A percentile compares a stretch with the other conserved stretches of the same genome.
Evolutionary conservation across 1,140 invertebrate species (phyloP).

Genomic region (Eubasilissa regina): DNA sequence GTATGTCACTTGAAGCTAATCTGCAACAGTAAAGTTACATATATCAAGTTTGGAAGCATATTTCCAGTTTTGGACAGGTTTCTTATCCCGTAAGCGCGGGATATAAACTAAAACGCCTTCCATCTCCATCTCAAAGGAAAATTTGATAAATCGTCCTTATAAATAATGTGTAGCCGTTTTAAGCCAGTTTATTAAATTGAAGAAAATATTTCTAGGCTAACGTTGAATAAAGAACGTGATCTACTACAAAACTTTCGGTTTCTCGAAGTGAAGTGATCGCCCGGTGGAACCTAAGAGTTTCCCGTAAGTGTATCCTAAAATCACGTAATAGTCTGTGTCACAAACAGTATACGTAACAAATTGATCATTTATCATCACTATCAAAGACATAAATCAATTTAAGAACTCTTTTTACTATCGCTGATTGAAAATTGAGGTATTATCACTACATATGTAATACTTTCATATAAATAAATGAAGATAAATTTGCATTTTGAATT

Average conservation of each 20-base stretch:
- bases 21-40: too few species aligned
- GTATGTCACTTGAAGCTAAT: too few species aligned
- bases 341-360: not conserved
- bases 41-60: too few species aligned
- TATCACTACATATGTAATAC: too few species aligned
- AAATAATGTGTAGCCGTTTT: conserved; percentile 10
- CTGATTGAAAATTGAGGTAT: too few species aligned
- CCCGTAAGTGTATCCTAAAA: not conserved
- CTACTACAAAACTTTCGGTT: conserved; percentile 22
- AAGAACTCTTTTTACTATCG: too few species aligned
- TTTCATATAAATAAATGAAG: too few species aligned
- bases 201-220: not conserved
- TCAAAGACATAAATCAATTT: too few species aligned
- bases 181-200: not conserved
- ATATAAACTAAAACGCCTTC: conserved; percentile 11
- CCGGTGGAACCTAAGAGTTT: conserved; percentile 6
- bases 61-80: not conserved
- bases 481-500: too few species aligned
- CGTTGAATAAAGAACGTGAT: not conserved
- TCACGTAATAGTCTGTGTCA: conserved; percentile 14
- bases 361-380: conserved; percentile 1
- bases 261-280: conserved; percentile 17
- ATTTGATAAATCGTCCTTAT: conserved; percentile 22
- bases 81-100: not conserved
- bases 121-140: not conserved